These are phyloP conservation scores for Catostylus mosaicus DNA, from an alignment of 30 jellyfish, hydroid and myxozoan genomes.

Conservation along the genomic window DNA sequence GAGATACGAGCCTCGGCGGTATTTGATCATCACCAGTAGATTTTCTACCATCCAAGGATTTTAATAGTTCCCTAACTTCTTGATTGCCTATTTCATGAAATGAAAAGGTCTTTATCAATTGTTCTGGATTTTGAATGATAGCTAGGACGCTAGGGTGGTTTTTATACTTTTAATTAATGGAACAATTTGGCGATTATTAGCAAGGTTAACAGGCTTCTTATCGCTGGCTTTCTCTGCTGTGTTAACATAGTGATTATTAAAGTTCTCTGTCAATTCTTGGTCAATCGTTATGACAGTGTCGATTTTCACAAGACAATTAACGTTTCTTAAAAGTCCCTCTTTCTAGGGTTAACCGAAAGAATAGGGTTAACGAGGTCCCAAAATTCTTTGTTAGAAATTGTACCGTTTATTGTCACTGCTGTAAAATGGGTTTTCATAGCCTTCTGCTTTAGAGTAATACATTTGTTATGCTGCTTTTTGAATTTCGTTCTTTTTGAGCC, in stretches of 20 bases:
- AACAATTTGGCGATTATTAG: constrained; percentile 1
- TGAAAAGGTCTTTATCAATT: not conserved
- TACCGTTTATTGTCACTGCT: not conserved
- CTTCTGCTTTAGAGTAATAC: constrained; percentile 48
- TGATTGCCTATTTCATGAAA: not conserved
- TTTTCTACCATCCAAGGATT: constrained; percentile 15
- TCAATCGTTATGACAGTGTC: not conserved
- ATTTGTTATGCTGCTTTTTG: constrained; percentile 39
- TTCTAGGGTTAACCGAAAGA: constrained; percentile 4
- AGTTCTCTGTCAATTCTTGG: not conserved
- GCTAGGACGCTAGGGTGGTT: constrained; percentile 15
- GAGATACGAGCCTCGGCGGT: too few relatives aligned
- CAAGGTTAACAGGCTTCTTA: constrained; percentile 8
- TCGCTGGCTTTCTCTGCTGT: not conserved
- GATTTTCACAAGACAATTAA: not conserved
- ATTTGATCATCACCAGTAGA: too few relatives aligned
- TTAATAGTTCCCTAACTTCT: constrained; percentile 7
- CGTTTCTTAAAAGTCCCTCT: constrained; percentile 9
- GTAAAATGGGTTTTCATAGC: not conserved
- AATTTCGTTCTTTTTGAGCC: constrained; percentile 3
- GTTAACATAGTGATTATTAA: not conserved
- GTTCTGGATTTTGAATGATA: not conserved
- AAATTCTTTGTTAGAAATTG: too few relatives aligned
- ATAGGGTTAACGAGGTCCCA: constrained; percentile 36
- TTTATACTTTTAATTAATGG: constrained; percentile 5